Evolutionary conservation across 2,113 vertebrate species (phyloP).

Genomic region (Nannospalax galili): DNA sequence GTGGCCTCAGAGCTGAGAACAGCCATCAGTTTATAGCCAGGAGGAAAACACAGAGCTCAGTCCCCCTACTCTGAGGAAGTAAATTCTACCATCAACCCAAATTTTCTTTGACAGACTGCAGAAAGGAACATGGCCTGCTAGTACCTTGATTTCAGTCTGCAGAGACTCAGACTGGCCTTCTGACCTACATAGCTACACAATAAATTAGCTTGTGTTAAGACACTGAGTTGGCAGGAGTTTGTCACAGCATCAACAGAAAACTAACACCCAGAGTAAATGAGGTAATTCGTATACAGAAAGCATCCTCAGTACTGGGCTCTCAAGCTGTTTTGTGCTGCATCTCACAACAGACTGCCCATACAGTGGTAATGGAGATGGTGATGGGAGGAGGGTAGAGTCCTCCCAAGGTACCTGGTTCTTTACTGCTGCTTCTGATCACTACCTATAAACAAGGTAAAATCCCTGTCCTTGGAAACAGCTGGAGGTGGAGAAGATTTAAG

Average conservation of each 20-base stretch:
- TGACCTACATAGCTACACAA: background rate
- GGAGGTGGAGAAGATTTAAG: background rate
- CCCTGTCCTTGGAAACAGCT: background rate
- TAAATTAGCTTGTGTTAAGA: background rate
- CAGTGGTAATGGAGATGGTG: background rate
- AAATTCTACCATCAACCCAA: background rate
- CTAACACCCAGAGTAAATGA: background rate
- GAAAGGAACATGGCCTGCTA: background rate
- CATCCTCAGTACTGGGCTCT: background rate
- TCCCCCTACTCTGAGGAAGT: background rate
- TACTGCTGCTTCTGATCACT: background rate
- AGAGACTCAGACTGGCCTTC: background rate
- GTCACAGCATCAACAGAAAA: background rate
- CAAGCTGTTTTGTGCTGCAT: background rate
- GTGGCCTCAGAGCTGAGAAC: background rate
- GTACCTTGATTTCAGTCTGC: background rate
- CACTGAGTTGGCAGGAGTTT: background rate
- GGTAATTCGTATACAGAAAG: background rate
- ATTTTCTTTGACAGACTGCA: background rate
- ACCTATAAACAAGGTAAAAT: background rate
- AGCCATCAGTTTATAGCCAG: background rate
- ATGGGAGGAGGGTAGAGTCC: background rate
- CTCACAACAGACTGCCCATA: background rate
- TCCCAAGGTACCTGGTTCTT: background rate
- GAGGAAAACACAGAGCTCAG: background rate